These are phyloP conservation scores for Campylomormyrus numenius DNA, from an alignment of 2,113 vertebrate genomes.

Conservation along the genomic window DNA sequence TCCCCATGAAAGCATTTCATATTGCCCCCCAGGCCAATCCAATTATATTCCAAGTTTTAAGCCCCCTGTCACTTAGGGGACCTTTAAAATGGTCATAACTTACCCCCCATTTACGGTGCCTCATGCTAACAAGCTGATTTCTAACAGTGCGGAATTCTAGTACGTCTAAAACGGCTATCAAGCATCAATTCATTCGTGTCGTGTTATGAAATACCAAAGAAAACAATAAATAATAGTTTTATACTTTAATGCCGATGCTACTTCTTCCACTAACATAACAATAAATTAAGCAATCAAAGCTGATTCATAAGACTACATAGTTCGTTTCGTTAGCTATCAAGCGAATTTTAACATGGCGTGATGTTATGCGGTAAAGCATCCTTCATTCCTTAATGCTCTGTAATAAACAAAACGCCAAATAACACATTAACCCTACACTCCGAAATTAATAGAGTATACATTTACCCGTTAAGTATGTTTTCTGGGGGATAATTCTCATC, in stretches of 20 bases:
- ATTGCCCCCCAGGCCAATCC: background rate
- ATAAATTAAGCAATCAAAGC: background rate
- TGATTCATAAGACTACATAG: background rate
- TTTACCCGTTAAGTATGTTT: slow-evolving; percentile 79
- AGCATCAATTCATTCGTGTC: background rate
- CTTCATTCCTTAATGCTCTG: background rate
- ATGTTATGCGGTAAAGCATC: background rate
- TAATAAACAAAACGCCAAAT: background rate
- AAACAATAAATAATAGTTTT: background rate
- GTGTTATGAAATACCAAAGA: background rate
- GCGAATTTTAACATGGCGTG: background rate
- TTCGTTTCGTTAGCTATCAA: background rate
- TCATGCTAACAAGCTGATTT: background rate
- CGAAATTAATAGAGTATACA: background rate
- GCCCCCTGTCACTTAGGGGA: background rate
- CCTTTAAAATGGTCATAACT: background rate
- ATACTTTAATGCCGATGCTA: background rate
- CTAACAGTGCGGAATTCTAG: background rate
- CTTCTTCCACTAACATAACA: background rate
- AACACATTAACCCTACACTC: background rate
- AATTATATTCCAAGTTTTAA: background rate
- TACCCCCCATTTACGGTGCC: background rate
- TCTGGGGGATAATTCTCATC: slow-evolving; percentile 79
- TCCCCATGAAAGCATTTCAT: background rate
- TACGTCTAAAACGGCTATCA: background rate